Evolutionary conservation across 2,888 invertebrate genomes (phyloP).

Genomic region (Agonopterix heracliana): DNA sequence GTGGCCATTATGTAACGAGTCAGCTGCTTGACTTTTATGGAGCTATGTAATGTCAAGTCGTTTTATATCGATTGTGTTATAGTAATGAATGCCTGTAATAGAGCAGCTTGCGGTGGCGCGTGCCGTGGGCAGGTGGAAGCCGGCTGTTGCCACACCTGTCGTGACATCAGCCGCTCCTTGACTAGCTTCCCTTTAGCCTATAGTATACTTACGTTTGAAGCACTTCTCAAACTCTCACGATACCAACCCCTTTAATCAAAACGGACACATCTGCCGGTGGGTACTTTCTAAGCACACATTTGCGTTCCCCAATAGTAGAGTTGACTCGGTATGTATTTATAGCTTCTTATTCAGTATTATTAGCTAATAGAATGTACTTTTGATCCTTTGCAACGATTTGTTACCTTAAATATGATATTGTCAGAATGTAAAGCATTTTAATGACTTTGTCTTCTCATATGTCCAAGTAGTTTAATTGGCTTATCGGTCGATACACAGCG

Average conservation of each 20-base stretch:
- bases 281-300: neutral
- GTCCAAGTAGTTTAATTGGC: constrained; percentile 1
- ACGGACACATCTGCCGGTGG: constrained; percentile 11
- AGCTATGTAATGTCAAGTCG: constrained; percentile 35
- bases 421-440: no score
- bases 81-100: constrained; percentile 42
- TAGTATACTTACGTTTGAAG: neutral
- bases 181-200: constrained; percentile 37
- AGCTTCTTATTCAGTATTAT: neutral
- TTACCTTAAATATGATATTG: no score
- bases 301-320: no score
- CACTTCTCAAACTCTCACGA: constrained; percentile 6
- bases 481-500: constrained; percentile 14
- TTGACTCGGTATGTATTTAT: no score
- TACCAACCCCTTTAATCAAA: constrained; percentile 7
- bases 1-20: constrained; percentile 28
- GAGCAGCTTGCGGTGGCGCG: constrained; percentile 69
- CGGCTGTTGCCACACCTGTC: constrained; percentile 73
- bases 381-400: no score
- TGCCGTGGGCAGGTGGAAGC: constrained; percentile 61
- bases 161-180: constrained; percentile 61
- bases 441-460: no score
- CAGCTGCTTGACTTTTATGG: constrained; percentile 39
- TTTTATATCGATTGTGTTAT: constrained; percentile 38
- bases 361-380: no score